Evolutionary conservation across 2,888 invertebrate species (phyloP), one percentile per base, ranked within the genome.

Genomic region (Hipparchia sbordonii): DNA sequence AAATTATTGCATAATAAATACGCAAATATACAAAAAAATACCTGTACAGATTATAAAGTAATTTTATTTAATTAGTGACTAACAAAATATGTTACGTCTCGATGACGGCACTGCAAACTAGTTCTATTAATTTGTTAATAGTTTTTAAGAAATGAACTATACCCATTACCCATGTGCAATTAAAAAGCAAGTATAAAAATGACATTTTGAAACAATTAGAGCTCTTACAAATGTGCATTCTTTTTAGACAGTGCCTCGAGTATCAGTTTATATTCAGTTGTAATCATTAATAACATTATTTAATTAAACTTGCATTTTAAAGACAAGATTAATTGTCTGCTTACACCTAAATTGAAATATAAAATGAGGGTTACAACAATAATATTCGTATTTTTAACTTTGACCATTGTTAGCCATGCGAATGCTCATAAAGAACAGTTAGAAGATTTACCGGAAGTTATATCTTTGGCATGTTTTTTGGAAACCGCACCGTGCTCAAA

Each of bases 381-480:
- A 6, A 1, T 65, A 12, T 52, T 10, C 6, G 33, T 10, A 6
- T 39, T 65, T 33, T 33, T 52, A 33, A 52, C 65, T 13, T 23
- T 52, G 10, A 23, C 65, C 9, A 65, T 65, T 52, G 13, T 63
- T 51, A 33, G 51, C 51, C 52, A 65, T 51, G 52, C 52, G 12
- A 51, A 23, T 33, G 12, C 33, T 33, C 23, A 51, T 9, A 10
- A 23, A 6, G 2, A 51, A 33, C 51, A 51, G 12, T 8, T 12
- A 12, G 65, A 65, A 12, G 0, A 51, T 9, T 12, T 51, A 33
- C 10, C 51, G 33, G 65, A 65, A 10, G 52, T 65, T 33, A 23
- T 65, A 52, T 65, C 65, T 12, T 52, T 65, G 52, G 12, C 65
- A 12, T 65, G 65, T 12, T 33, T 65, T 52, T 23, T 65, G n/a